Evolutionary conservation across 1,140 invertebrate genomes (phyloP).

Genomic region (Caenorhabditis tropicalis): DNA sequence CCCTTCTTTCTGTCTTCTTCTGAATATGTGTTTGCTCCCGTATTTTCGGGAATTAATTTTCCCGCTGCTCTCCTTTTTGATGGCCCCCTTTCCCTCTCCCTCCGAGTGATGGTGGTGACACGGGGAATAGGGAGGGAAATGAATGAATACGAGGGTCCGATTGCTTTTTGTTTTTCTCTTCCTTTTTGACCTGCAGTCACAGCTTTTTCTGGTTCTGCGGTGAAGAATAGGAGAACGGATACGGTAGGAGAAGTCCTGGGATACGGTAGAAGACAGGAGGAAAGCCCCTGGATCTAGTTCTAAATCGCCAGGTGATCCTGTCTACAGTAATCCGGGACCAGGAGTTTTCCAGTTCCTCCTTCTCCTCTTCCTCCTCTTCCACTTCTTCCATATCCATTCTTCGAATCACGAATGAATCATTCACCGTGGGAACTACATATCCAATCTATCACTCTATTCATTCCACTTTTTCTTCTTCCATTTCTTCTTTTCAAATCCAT

Average conservation of each 20-base stretch:
- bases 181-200: too few species aligned
- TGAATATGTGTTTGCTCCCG: not conserved
- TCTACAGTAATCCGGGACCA: not conserved
- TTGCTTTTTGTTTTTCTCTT: too few species aligned
- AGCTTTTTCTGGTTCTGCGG: too few species aligned
- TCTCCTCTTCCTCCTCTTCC: not conserved
- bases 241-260: too few species aligned
- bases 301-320: too few species aligned
- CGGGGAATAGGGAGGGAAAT: too few species aligned
- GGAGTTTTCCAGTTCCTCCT: not conserved
- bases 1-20: not conserved
- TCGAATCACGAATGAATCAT: not conserved
- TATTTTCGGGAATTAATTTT: conserved; percentile 11
- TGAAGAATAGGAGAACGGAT: too few species aligned
- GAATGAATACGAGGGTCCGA: too few species aligned
- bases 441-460: not conserved
- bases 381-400: not conserved
- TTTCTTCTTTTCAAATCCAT: not conserved
- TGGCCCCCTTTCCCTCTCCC: not conserved
- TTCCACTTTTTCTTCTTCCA: not conserved
- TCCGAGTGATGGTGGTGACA: too few species aligned
- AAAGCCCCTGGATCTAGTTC: too few species aligned
- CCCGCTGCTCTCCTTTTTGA: not conserved
- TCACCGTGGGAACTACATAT: not conserved
- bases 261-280: too few species aligned